Conservation (phyloP, 1,140 invertebrate species). For the Procambarus clarkii region DNA sequence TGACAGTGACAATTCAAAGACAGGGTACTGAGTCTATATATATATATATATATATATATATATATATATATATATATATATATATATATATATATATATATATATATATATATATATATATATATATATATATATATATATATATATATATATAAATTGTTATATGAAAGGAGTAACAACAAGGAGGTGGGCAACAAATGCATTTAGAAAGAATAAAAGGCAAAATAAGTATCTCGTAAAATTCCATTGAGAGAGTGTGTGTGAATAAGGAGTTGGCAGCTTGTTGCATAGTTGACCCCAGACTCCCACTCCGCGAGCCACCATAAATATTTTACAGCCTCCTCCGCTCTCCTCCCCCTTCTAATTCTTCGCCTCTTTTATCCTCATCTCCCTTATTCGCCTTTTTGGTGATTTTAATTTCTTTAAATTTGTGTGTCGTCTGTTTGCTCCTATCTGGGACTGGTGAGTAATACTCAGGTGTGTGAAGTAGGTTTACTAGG, state of each 20-base stretch:
- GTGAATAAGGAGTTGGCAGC: neutral
- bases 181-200: no score
- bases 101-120: neutral
- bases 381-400: neutral
- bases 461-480: neutral
- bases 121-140: slow-evolving; percentile 6
- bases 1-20: no score
- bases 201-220: no score
- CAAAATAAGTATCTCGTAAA: no score
- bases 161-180: no score
- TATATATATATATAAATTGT: neutral
- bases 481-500: no score
- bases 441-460: neutral
- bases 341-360: neutral
- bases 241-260: neutral
- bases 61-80: neutral
- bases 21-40: no score
- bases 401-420: slow-evolving; percentile 6
- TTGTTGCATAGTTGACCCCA: neutral
- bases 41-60: no score
- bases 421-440: neutral
- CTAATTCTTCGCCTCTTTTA: neutral
- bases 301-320: neutral
- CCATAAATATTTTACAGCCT: slow-evolving; percentile 2
- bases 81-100: neutral